A percentile compares a stretch with the other conserved stretches of the same genome.
These are phyloP conservation scores for Bombus huntii DNA, from an alignment of 1,140 invertebrate species.

Conservation along the genomic window DNA sequence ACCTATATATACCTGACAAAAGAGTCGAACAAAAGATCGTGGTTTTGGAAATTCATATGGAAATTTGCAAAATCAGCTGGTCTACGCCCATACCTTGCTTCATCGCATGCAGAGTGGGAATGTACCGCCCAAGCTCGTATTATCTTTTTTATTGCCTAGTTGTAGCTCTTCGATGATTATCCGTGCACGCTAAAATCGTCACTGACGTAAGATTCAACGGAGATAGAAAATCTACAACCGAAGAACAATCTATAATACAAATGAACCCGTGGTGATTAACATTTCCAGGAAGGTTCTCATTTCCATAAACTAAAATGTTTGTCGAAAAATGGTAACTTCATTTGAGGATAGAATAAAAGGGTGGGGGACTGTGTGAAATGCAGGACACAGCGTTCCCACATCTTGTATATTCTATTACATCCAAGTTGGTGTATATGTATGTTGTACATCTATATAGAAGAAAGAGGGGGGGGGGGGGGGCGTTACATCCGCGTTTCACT, in stretches of 20 bases:
- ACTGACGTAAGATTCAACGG: conserved; percentile 43
- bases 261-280: neutral
- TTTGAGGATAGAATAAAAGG: neutral
- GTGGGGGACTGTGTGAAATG: conserved; percentile 26
- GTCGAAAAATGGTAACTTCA: neutral
- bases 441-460: neutral
- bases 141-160: neutral
- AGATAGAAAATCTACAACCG: neutral
- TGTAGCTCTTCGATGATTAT: neutral
- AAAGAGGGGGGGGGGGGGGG: neutral
- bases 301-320: neutral
- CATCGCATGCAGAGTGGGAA: neutral
- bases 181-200: conserved; percentile 43
- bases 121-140: neutral
- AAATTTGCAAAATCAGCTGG: neutral
- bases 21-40: too few species aligned
- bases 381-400: conserved; percentile 71
- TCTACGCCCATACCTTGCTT: neutral
- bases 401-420: conserved; percentile 27
- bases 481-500: conserved; percentile 49
- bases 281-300: neutral
- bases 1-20: too few species aligned
- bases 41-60: neutral
- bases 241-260: neutral
- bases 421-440: conserved; percentile 7